Evolutionary conservation across 1,140 invertebrate genomes (phyloP).

Genomic region (Drosophila persimilis): DNA sequence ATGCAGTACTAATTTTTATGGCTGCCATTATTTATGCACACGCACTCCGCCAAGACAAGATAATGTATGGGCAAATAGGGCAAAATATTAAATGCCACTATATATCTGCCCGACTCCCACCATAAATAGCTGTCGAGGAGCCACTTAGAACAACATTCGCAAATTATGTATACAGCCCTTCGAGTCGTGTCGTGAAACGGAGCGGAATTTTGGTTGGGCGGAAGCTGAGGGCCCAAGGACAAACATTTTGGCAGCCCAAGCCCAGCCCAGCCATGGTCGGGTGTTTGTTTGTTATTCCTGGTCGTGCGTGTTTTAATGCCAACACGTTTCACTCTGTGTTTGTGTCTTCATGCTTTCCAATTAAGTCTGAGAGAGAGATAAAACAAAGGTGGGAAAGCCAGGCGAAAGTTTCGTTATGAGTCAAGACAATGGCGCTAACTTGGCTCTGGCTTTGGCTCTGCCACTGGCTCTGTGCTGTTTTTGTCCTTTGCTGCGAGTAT

Average conservation of each 20-base stretch:
- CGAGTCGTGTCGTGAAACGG: constrained; percentile 9
- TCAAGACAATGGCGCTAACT: constrained; percentile 39
- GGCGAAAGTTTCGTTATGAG: constrained; percentile 21
- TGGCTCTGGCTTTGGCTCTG: not conserved
- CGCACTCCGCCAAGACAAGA: not conserved
- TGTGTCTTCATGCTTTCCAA: constrained; percentile 66
- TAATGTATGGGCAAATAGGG: constrained; percentile 12
- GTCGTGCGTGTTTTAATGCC: constrained; percentile 56
- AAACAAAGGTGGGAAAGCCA: constrained; percentile 65
- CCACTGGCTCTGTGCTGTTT: constrained; percentile 9
- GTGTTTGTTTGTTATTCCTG: constrained; percentile 52
- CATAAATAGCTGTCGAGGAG: constrained; percentile 39
- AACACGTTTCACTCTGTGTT: constrained; percentile 47
- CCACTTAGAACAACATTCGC: constrained; percentile 43
- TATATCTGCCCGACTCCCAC: constrained; percentile 19
- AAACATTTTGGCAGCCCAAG: constrained; percentile 45
- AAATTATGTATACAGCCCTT: constrained; percentile 35
- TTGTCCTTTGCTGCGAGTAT: constrained; percentile 29
- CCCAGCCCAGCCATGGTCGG: not conserved
- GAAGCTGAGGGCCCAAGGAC: constrained; percentile 32
- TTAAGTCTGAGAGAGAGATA: constrained; percentile 56
- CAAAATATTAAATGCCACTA: constrained; percentile 42
- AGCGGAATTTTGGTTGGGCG: constrained; percentile 2
- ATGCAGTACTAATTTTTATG: constrained; percentile 6
- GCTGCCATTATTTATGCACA: constrained; percentile 15